A percentile compares a stretch with the other conserved stretches of the same genome.
These are phyloP conservation scores for Augochlorella aurata DNA, from an alignment of 2,888 invertebrate genomes.

Conservation along the genomic window DNA sequence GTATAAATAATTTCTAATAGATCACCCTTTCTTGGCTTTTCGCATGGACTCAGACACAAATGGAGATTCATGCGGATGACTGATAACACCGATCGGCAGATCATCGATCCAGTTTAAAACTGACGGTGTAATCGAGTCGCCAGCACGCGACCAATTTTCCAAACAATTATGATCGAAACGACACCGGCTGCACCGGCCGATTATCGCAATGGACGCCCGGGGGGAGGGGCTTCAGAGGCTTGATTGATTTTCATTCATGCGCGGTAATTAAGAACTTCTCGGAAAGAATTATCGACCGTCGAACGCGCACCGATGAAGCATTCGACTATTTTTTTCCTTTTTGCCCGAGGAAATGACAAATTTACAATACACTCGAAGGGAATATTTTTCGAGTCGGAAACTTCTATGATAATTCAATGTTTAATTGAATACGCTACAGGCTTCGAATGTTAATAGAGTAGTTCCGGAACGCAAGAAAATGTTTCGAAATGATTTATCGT, in stretches of 20 bases:
- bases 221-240: too few relatives aligned
- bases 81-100: not conserved
- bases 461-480: not conserved
- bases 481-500: not conserved
- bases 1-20: not conserved
- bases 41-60: not conserved
- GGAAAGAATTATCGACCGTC: slow-evolving; percentile 21
- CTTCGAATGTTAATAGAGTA: not conserved
- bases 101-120: not conserved
- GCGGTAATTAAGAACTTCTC: slow-evolving; percentile 9
- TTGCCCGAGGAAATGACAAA: too few relatives aligned
- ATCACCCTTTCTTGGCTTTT: not conserved
- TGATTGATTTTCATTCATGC: slow-evolving; percentile 31
- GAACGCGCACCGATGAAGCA: not conserved
- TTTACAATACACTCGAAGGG: not conserved
- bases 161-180: not conserved
- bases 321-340: not conserved
- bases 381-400: not conserved
- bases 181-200: not conserved
- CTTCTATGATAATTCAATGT: not conserved
- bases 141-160: not conserved
- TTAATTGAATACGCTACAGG: not conserved
- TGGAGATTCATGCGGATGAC: not conserved
- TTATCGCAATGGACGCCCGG: not conserved
- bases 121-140: not conserved